Conservation (phyloP, 2,888 invertebrate species). For the Teleogryllus oceanicus region DNA sequence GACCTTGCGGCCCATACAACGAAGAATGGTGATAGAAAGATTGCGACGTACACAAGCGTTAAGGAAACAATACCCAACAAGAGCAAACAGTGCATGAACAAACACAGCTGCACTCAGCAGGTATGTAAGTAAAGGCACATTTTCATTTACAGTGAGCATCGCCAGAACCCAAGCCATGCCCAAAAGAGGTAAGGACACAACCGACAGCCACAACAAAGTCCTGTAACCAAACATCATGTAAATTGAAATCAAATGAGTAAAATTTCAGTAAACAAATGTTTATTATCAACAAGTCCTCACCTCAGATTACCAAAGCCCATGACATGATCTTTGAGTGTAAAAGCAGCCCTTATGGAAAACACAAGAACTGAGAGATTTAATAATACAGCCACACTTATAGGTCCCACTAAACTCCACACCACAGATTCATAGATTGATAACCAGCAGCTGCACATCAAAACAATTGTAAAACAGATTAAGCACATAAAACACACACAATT, state of each 20-base stretch:
- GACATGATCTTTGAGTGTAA: conserved; percentile 84
- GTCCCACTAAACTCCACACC: conserved; percentile 93
- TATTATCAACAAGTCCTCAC: conserved; percentile 44
- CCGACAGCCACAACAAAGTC: conserved; percentile 80
- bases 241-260: background rate
- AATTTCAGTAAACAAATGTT: background rate
- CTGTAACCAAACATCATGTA: conserved; percentile 48
- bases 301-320: conserved; percentile 80
- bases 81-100: conserved; percentile 76
- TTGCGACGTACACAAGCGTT: conserved; percentile 81
- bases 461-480: conserved; percentile 31
- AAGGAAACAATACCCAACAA: conserved; percentile 82
- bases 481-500: conserved; percentile 22
- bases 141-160: conserved; percentile 71
- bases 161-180: conserved; percentile 85
- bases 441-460: conserved; percentile 74
- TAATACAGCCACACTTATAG: conserved; percentile 73
- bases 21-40: conserved; percentile 63
- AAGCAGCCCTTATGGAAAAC: conserved; percentile 84
- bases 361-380: conserved; percentile 77
- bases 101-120: conserved; percentile 73
- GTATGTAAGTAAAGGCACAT: conserved; percentile 68
- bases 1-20: conserved; percentile 77
- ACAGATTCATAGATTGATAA: conserved; percentile 88
- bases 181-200: conserved; percentile 78